phyloP scores from a whole-genome alignment of 2,888 invertebrate species.

The Ophion obscuratus region DNA sequence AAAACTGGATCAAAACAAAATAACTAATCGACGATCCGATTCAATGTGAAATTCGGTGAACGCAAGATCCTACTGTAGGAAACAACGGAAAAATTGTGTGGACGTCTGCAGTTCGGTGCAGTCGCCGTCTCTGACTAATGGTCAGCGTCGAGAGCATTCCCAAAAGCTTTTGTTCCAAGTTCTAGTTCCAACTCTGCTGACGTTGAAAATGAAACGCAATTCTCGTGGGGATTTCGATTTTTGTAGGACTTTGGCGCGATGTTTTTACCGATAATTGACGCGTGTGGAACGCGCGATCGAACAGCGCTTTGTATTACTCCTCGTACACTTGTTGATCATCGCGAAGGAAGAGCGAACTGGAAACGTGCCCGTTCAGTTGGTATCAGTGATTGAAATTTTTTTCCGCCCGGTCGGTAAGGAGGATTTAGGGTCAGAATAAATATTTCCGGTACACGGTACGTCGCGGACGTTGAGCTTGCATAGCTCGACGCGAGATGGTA shows the following conservation, averaged over 20 bases:
- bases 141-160: neutral
- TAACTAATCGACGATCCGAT: neutral
- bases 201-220: too few relatives aligned
- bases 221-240: neutral
- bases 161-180: too few relatives aligned
- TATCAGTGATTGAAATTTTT: neutral
- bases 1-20: neutral
- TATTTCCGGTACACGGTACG: neutral
- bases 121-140: neutral
- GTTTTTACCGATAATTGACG: neutral
- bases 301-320: neutral
- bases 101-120: neutral
- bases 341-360: neutral
- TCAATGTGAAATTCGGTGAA: neutral
- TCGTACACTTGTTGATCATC: neutral
- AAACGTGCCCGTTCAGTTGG: neutral
- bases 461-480: neutral
- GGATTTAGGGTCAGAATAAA: neutral
- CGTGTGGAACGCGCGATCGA: neutral
- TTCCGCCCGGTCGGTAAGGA: neutral
- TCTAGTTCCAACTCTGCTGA: too few relatives aligned
- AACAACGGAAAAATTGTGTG: neutral
- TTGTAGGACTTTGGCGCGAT: neutral
- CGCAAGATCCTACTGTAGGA: neutral
- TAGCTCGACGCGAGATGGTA: constrained; percentile 3